These are phyloP conservation scores for Genyomyrus donnyi DNA, from an alignment of 2,113 vertebrate species.

Conservation along the genomic window DNA sequence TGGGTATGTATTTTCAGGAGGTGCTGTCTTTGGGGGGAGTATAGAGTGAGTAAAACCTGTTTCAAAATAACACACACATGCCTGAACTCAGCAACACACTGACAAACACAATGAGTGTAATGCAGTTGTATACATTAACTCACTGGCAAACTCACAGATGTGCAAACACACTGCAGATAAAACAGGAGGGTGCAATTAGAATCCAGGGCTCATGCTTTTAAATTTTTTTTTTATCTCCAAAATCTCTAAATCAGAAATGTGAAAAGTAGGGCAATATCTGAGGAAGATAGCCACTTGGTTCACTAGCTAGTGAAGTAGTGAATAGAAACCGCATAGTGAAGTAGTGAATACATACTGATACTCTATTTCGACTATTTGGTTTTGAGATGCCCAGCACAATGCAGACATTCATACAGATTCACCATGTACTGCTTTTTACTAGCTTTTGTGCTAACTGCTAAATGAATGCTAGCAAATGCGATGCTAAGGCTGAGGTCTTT, in stretches of 20 bases:
- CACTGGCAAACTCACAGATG: background rate
- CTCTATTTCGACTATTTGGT: background rate
- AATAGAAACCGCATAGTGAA: background rate
- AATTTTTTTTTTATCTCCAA: background rate
- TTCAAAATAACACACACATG: background rate
- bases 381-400: background rate
- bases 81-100: background rate
- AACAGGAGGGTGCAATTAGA: background rate
- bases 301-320: background rate
- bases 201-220: background rate
- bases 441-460: background rate
- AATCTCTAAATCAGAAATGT: background rate
- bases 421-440: background rate
- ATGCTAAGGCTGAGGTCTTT: background rate
- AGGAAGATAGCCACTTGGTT: background rate
- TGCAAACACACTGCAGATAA: background rate
- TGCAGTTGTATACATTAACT: background rate
- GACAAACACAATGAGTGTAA: background rate
- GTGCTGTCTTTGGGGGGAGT: background rate
- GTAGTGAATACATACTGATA: background rate
- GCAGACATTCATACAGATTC: background rate
- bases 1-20: background rate
- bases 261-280: background rate
- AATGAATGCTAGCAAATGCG: background rate
- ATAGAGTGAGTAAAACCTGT: background rate